Percentiles rank a stretch among this genome's conserved stretches.
Evolutionary conservation across 2,113 vertebrate species (phyloP).

Genomic region (Halichoerus grypus): DNA sequence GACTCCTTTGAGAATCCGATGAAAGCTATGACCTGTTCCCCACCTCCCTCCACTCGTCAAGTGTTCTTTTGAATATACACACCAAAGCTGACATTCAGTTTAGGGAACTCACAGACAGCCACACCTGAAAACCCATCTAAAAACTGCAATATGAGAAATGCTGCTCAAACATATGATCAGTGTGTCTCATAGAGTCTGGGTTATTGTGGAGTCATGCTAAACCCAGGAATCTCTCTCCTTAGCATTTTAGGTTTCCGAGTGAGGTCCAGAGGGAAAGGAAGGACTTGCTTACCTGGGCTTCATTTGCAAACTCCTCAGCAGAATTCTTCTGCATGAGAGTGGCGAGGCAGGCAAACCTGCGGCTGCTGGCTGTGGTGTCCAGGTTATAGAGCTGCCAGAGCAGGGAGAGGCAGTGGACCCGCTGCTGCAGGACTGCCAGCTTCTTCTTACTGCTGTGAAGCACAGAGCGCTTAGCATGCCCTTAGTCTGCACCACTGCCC

Average conservation of each 20-base stretch:
- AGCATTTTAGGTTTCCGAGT: background rate
- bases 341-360: slow-evolving; percentile 55
- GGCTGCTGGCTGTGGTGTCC: slow-evolving; percentile 49
- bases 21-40: background rate
- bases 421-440: slow-evolving; percentile 66
- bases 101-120: background rate
- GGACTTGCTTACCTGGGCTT: slow-evolving; percentile 52
- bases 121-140: background rate
- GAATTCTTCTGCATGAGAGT: slow-evolving; percentile 72
- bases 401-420: slow-evolving; percentile 55
- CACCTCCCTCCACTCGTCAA: background rate
- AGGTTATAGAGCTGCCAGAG: slow-evolving; percentile 59
- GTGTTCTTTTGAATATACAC: background rate
- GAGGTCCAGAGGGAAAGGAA: background rate
- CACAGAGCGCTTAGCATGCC: background rate
- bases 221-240: background rate
- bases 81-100: slow-evolving; percentile 30
- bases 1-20: background rate
- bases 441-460: slow-evolving; percentile 58
- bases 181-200: background rate
- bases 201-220: background rate
- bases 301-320: slow-evolving; percentile 9
- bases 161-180: background rate
- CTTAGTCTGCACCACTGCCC: background rate
- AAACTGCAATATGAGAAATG: background rate